A percentile compares a stretch with the other conserved stretches of the same genome.
These are phyloP conservation scores for Petrosia ficiformis DNA, from an alignment of 37 sponge, comb jelly and placozoan genomes.

Conservation along the genomic window DNA sequence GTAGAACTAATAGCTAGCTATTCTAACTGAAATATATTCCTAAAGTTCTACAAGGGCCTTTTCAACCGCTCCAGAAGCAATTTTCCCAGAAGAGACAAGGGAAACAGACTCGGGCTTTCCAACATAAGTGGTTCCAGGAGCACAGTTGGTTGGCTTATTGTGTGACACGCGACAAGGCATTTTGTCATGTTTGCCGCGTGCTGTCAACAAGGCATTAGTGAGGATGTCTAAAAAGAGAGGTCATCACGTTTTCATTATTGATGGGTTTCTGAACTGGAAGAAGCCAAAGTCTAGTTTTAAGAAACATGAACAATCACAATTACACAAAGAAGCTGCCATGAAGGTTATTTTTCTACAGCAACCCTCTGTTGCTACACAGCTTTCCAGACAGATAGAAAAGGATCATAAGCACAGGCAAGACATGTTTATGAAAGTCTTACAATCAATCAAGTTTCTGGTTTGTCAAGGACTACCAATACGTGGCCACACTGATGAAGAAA, in stretches of 20 bases:
- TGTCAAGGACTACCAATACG: slow-evolving; percentile 47
- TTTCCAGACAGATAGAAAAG: neutral
- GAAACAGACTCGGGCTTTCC: slow-evolving; percentile 4
- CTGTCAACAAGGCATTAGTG: neutral
- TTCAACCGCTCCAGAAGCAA: too few relatives aligned
- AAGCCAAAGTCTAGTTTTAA: slow-evolving; percentile 1
- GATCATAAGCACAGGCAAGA: slow-evolving; percentile 10
- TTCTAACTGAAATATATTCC: too few relatives aligned
- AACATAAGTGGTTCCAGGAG: slow-evolving; percentile 13
- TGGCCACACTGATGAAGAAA: slow-evolving; percentile 42
- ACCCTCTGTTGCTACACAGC: slow-evolving; percentile 5
- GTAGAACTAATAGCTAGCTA: too few relatives aligned
- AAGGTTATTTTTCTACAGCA: neutral
- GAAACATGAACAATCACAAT: slow-evolving; percentile 2
- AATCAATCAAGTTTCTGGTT: slow-evolving; percentile 19
- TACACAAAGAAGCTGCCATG: slow-evolving; percentile 13
- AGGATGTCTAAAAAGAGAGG: neutral
- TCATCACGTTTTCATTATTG: slow-evolving; percentile 16
- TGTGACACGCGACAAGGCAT: neutral
- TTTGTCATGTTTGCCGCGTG: neutral
- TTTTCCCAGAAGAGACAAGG: slow-evolving; percentile 10
- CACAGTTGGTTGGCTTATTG: slow-evolving; percentile 20
- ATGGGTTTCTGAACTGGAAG: slow-evolving; percentile 42
- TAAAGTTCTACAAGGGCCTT: too few relatives aligned
- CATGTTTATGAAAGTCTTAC: slow-evolving; percentile 30